phyloP scores from a whole-genome alignment of 2,113 vertebrate species.

The Hippoglossus stenolepis region DNA sequence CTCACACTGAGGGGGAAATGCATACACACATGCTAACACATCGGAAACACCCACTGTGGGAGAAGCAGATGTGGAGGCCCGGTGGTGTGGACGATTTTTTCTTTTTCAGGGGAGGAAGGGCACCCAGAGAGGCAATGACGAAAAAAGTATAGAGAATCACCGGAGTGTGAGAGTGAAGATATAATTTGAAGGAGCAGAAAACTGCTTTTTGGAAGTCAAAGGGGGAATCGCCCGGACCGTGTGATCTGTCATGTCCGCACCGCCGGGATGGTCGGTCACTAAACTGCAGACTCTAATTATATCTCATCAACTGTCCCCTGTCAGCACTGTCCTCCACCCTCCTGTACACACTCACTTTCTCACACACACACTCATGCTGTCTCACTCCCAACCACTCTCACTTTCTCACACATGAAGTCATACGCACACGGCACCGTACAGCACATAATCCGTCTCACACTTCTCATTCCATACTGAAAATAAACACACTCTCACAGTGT shows the following conservation, averaged over 20 bases:
- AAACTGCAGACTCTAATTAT: constrained; percentile 79
- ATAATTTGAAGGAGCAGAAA: constrained; percentile 6
- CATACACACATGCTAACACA: constrained; percentile 45
- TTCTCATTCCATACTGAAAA: constrained; percentile 32
- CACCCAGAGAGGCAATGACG: background rate
- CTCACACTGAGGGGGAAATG: constrained; percentile 6
- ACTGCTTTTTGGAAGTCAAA: constrained; percentile 3
- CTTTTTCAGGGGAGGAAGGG: constrained; percentile 20
- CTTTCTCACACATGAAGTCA: constrained; percentile 56
- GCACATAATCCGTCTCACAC: constrained; percentile 52
- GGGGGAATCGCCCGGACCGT: constrained; percentile 26
- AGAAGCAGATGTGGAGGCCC: constrained; percentile 56
- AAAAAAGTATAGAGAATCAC: background rate
- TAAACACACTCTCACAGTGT: constrained; percentile 31
- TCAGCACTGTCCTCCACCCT: constrained; percentile 69
- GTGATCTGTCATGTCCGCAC: constrained; percentile 38
- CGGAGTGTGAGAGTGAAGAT: background rate
- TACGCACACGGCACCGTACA: constrained; percentile 24
- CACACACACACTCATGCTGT: constrained; percentile 31
- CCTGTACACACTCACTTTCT: constrained; percentile 23
- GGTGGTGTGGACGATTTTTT: constrained; percentile 14
- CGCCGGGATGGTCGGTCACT: constrained; percentile 67
- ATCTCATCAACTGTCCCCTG: constrained; percentile 78
- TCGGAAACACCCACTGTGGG: constrained; percentile 56
- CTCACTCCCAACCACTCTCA: constrained; percentile 43